These are phyloP conservation scores for Enteromius paludinosus DNA, from an alignment of 2,797 vertebrate species.

Conservation along the genomic window DNA sequence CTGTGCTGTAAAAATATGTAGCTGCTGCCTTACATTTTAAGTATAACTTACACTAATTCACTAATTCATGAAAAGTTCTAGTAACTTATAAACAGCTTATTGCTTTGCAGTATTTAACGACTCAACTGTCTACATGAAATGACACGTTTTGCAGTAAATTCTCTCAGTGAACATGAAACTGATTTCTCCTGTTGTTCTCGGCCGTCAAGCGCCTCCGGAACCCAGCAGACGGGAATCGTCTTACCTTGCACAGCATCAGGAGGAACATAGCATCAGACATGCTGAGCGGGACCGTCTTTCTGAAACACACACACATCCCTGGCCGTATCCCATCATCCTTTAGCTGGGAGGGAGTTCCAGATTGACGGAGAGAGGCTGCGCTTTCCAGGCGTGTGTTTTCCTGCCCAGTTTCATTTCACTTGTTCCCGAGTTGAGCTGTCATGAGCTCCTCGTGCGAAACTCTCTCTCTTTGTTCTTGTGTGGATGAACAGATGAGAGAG, in stretches of 20 bases:
- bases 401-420: constrained; percentile 78
- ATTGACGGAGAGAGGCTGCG: constrained; percentile 64
- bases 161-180: no score
- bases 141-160: not conserved
- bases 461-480: constrained; percentile 54
- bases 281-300: constrained; percentile 75
- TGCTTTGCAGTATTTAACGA: not conserved
- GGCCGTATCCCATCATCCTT: constrained; percentile 78
- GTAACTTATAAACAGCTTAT: constrained; percentile 4
- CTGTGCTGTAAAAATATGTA: not conserved
- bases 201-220: not conserved
- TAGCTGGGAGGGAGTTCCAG: constrained; percentile 60
- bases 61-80: not conserved
- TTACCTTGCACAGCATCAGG: constrained; percentile 98
- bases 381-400: constrained; percentile 67
- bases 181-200: not conserved
- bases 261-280: constrained; percentile 87
- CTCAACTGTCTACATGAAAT: not conserved
- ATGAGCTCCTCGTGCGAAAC: constrained; percentile 65
- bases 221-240: constrained; percentile 55
- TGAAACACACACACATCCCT: constrained; percentile 70
- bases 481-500: constrained; percentile 67
- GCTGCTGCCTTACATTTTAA: not conserved
- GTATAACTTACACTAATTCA: not conserved
- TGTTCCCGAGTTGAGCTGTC: constrained; percentile 70